phyloP scores from a whole-genome alignment of 2,113 vertebrate species.

The Phainopepla nitens region DNA sequence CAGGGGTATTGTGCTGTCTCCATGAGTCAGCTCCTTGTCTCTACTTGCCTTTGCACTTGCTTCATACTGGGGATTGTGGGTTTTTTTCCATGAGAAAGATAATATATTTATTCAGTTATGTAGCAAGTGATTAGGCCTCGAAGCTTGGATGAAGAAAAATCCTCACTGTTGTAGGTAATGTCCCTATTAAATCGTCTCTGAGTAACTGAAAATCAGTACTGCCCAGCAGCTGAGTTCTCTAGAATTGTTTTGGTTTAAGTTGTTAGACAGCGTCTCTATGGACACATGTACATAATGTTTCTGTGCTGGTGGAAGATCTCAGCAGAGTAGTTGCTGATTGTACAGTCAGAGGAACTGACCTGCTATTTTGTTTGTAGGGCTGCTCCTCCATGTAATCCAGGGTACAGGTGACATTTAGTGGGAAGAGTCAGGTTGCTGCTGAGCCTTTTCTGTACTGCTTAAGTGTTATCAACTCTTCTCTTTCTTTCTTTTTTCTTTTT shows the following conservation, averaged over 20 bases:
- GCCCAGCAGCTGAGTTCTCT: slow-evolving; percentile 21
- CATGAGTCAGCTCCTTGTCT: slow-evolving; percentile 34
- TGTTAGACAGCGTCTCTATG: neutral
- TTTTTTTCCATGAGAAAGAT: neutral
- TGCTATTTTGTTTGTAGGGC: neutral
- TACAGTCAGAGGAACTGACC: neutral
- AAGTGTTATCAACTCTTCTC: neutral
- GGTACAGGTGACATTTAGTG: neutral
- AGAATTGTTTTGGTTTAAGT: neutral
- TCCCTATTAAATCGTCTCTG: neutral
- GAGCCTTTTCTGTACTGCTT: neutral
- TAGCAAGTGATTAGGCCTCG: neutral
- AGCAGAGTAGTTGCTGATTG: neutral
- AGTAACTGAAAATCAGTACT: neutral
- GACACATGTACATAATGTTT: neutral
- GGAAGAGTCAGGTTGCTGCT: neutral
- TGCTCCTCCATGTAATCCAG: neutral
- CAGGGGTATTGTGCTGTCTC: neutral
- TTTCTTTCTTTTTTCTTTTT: neutral
- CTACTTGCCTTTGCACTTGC: neutral
- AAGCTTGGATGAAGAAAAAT: neutral
- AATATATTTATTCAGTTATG: slow-evolving; percentile 19
- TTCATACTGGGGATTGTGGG: neutral
- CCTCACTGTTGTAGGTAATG: neutral
- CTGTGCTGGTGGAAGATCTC: slow-evolving; percentile 19